Base-by-base conservation (phyloP, 2,888 invertebrate species). In the Drosophila aldrichi region DNA sequence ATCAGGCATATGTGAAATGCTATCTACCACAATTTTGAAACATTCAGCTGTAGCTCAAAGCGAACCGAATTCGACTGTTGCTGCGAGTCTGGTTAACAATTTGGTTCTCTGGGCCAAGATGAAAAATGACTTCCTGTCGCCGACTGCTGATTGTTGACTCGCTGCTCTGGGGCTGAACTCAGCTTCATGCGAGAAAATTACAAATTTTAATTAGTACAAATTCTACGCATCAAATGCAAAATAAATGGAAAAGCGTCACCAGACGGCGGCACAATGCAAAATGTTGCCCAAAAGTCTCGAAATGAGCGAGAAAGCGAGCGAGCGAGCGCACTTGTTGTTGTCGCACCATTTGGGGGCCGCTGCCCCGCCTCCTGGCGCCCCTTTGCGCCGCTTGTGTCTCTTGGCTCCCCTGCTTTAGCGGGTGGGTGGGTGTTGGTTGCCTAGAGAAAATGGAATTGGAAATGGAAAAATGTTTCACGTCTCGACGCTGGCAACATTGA, bases 171-270 rank as follows among this genome's bases (percentile, higher is more conserved):
- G 43, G 7, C 10, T 43, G 34, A 44, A 9, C 44, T 18, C 55
- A n/a, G 20, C 58, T 43, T 58, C 44, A 56, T 76, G 36, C 76
- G 46, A 54, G 48, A 44, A 75, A 71, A 71, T 74, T 77, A 64
- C 44, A 56, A 56, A 71, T 74, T 74, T 74, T 71, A 74, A 77
- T 74, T 77, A 71, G 72, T 71, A 74, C 73, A 63, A 74, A 77
- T 70, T 77, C 77, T 55, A 74, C 72, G 73, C 72, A 52, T 57
- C 77, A 61, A 57, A 51, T 61, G 77, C 71, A 34, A 70, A 61
- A 70, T 46, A 70, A 77, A 73, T 69, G 25, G 44, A 48, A 54
- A 58, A 69, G 32, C 40, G 70, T 51, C 52, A 57, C 46, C 77
- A 76, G 77, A 72, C 56, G 55, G 77, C 70, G 51, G 58, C 76